These are phyloP conservation scores for Bombus waltoni DNA, from an alignment of 1,140 invertebrate genomes.

Conservation along the genomic window DNA sequence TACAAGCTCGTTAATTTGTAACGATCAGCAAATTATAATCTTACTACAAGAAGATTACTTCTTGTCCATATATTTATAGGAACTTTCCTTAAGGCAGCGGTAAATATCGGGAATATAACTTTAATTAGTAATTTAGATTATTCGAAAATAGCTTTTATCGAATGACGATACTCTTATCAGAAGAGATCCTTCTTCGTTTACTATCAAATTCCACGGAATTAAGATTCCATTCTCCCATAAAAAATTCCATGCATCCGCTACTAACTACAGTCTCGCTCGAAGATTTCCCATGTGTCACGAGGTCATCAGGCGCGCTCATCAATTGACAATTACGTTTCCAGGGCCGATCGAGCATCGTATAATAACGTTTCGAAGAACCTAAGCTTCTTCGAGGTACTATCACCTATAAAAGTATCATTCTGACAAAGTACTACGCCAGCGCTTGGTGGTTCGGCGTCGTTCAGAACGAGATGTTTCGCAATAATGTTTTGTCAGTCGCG, in stretches of 20 bases:
- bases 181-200: too few species aligned
- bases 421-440: too few species aligned
- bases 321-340: slow-evolving; percentile 6
- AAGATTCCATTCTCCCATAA: background rate
- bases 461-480: background rate
- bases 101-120: background rate
- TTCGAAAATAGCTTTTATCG: background rate
- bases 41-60: too few species aligned
- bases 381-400: too few species aligned
- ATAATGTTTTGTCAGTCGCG: background rate
- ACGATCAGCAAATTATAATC: background rate
- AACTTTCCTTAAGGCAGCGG: background rate
- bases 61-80: too few species aligned
- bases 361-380: background rate
- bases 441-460: too few species aligned
- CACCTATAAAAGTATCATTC: background rate
- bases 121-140: background rate
- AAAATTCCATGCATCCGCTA: slow-evolving; percentile 25
- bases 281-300: slow-evolving; percentile 29
- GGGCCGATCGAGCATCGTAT: background rate
- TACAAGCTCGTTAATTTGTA: background rate
- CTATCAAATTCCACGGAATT: background rate
- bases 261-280: background rate
- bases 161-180: background rate
- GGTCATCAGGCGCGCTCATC: slow-evolving; percentile 5